These are phyloP conservation scores for Melanophora roralis DNA, from an alignment of 2,888 invertebrate genomes.

Conservation along the genomic window DNA sequence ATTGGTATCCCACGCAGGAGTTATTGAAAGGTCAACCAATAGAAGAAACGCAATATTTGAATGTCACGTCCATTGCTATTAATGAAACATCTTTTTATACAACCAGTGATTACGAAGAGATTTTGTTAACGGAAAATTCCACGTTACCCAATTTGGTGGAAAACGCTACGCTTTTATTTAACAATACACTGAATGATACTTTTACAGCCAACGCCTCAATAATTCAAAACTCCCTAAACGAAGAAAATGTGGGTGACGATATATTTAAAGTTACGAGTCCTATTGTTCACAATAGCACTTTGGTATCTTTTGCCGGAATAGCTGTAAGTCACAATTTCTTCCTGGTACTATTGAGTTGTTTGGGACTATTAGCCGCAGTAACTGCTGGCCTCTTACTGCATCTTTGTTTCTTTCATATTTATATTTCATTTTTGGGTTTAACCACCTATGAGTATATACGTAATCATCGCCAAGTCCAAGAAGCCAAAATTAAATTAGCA, in stretches of 20 bases:
- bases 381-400: constrained; percentile 88
- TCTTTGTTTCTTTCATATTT: constrained; percentile 91
- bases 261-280: background rate
- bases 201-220: constrained; percentile 39
- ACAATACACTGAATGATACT: constrained; percentile 19
- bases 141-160: background rate
- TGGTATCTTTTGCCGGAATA: constrained; percentile 70
- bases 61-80: constrained; percentile 17
- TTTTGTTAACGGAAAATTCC: constrained; percentile 20
- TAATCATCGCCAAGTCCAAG: constrained; percentile 77
- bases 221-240: background rate
- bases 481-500: constrained; percentile 69
- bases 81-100: constrained; percentile 6
- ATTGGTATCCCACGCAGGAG: constrained; percentile 72
- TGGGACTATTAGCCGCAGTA: constrained; percentile 85
- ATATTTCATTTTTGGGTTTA: constrained; percentile 88
- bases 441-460: constrained; percentile 94
- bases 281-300: constrained; percentile 22
- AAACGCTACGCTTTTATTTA: constrained; percentile 24
- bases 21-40: constrained; percentile 47
- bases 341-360: constrained; percentile 80
- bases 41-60: constrained; percentile 64
- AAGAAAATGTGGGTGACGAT: background rate
- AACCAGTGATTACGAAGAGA: constrained; percentile 33
- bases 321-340: constrained; percentile 80